These are phyloP conservation scores for Phyllostomus discolor DNA, from an alignment of 2,113 vertebrate genomes.

Conservation along the genomic window DNA sequence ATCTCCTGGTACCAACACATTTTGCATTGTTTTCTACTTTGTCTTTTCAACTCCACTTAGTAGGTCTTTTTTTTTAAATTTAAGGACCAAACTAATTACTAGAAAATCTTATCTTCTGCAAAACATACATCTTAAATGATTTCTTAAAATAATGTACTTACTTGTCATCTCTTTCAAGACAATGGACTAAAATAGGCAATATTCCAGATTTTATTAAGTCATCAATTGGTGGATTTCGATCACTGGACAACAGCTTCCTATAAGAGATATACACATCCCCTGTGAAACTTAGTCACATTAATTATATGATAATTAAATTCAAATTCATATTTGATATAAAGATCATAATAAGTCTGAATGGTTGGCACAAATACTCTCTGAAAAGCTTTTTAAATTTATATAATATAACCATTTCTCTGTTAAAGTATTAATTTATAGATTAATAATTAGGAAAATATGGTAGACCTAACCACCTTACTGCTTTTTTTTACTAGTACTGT, in stretches of 20 bases:
- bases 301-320: not conserved
- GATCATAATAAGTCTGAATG: not conserved
- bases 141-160: slow-evolving; percentile 79
- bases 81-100: slow-evolving; percentile 5
- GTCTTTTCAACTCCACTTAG: not conserved
- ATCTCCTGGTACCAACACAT: not conserved
- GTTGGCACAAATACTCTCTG: not conserved
- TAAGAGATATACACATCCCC: not conserved
- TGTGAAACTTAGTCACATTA: slow-evolving; percentile 37
- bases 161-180: slow-evolving; percentile 99
- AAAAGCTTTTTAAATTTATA: slow-evolving; percentile 21
- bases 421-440: not conserved
- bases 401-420: not conserved
- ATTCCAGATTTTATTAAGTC: slow-evolving; percentile 99
- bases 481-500: not conserved
- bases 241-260: slow-evolving; percentile 98
- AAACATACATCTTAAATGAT: not conserved
- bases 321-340: not conserved
- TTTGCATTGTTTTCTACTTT: not conserved
- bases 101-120: not conserved
- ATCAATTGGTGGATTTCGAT: slow-evolving; percentile 98
- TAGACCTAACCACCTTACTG: not conserved
- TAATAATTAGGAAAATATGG: not conserved
- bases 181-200: slow-evolving; percentile 98
- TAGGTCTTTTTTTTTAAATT: not conserved